These are phyloP conservation scores for Pimpla rufipes DNA, from an alignment of 2,888 invertebrate species.

Conservation along the genomic window DNA sequence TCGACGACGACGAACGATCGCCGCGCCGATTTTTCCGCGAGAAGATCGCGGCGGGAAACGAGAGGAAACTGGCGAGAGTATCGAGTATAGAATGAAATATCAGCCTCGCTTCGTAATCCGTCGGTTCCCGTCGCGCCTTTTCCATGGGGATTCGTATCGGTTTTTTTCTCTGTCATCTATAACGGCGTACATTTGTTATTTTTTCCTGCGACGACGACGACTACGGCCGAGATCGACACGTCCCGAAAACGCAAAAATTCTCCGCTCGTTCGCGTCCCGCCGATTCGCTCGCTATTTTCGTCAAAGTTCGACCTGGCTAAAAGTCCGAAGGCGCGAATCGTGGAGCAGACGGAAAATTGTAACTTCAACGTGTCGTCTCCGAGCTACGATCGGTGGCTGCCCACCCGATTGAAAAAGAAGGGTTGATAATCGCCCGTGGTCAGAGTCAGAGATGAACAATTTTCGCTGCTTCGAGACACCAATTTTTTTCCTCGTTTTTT, in stretches of 20 bases:
- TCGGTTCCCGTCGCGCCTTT: too few relatives aligned
- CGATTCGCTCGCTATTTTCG: background rate
- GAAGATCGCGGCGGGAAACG: too few relatives aligned
- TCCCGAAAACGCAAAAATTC: background rate
- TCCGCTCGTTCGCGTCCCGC: slow-evolving; percentile 14
- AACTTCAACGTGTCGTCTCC: slow-evolving; percentile 13
- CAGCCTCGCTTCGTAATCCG: too few relatives aligned
- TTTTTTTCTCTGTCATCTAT: background rate
- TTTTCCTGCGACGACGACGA: slow-evolving; percentile 1
- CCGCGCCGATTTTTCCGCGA: background rate
- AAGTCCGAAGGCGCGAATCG: background rate
- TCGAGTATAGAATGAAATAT: too few relatives aligned
- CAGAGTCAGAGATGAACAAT: background rate
- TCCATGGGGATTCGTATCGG: background rate
- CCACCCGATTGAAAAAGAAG: slow-evolving; percentile 4
- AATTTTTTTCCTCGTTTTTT: too few relatives aligned
- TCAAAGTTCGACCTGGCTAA: background rate
- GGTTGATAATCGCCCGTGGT: background rate
- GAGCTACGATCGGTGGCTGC: slow-evolving; percentile 11
- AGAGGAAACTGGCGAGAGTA: too few relatives aligned
- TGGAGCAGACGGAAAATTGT: background rate
- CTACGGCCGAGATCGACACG: background rate
- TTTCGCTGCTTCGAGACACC: too few relatives aligned
- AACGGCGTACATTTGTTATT: background rate
- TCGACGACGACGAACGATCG: background rate